Evolutionary conservation across 2,888 invertebrate genomes (phyloP).

Genomic region (Strigamia crassipes): DNA sequence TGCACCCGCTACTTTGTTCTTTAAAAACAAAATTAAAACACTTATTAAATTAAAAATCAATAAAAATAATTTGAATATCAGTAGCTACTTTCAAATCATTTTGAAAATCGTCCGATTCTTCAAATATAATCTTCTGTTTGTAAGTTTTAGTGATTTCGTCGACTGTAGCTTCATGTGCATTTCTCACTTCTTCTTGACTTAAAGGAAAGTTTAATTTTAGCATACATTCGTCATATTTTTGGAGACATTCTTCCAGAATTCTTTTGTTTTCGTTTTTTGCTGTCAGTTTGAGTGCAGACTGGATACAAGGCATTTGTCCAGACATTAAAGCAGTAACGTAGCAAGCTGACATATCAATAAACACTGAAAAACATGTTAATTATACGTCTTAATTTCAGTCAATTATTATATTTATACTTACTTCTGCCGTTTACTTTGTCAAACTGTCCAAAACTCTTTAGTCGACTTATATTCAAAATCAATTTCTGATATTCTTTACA

Average conservation of each 20-base stretch:
- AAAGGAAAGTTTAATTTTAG: background rate
- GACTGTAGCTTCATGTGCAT: background rate
- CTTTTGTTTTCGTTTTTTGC: background rate
- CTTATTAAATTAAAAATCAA: no score
- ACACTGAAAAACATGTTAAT: background rate
- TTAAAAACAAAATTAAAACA: background rate
- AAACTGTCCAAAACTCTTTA: background rate
- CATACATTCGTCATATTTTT: background rate
- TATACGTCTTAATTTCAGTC: background rate
- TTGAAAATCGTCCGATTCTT: background rate
- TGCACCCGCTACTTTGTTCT: background rate
- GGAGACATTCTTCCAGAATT: background rate
- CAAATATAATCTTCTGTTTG: slow-evolving; percentile 31
- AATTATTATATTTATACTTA: background rate
- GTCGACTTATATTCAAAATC: background rate
- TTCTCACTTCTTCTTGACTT: background rate
- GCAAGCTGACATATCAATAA: background rate
- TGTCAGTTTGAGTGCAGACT: slow-evolving; percentile 28
- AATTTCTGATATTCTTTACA: background rate
- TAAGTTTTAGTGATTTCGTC: background rate
- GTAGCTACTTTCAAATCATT: background rate
- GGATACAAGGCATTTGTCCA: slow-evolving; percentile 33
- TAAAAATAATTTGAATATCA: background rate
- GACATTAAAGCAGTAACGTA: background rate
- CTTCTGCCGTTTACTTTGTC: slow-evolving; percentile 14